phyloP scores from a whole-genome alignment of 2,888 invertebrate species.

The Lepidocyrtinus sp. region DNA sequence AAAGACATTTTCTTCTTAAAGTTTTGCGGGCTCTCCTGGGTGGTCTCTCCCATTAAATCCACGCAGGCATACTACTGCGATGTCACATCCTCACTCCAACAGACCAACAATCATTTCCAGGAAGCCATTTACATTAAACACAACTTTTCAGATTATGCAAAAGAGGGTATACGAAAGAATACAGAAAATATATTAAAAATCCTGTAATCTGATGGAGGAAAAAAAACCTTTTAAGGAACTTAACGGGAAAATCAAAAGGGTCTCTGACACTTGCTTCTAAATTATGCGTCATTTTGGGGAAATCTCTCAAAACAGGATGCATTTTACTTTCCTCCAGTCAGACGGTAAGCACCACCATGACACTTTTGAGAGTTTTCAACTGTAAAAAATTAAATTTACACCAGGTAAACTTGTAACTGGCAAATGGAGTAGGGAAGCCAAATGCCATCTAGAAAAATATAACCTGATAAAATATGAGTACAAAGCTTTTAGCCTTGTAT shows the following conservation, averaged over 20 bases:
- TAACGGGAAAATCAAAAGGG: neutral
- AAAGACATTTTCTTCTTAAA: constrained; percentile 2
- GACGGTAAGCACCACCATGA: neutral
- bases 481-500: no score
- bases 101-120: constrained; percentile 25
- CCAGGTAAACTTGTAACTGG: no score
- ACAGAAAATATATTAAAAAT: constrained; percentile 17
- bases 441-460: no score
- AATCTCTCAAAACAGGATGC: neutral
- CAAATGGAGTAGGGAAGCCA: no score
- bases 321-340: neutral
- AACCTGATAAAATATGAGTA: no score
- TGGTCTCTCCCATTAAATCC: constrained; percentile 8
- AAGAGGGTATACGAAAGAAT: neutral
- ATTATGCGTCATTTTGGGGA: neutral
- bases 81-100: neutral
- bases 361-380: no score
- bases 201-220: constrained; percentile 11
- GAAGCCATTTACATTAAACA: constrained; percentile 35
- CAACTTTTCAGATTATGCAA: constrained; percentile 20
- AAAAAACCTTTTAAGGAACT: constrained; percentile 16
- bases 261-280: neutral
- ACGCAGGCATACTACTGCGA: neutral
- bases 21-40: constrained; percentile 5
- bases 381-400: no score